Evolutionary conservation across 2,797 vertebrate species (phyloP).

Genomic region (Gadopsis bispinosus): DNA sequence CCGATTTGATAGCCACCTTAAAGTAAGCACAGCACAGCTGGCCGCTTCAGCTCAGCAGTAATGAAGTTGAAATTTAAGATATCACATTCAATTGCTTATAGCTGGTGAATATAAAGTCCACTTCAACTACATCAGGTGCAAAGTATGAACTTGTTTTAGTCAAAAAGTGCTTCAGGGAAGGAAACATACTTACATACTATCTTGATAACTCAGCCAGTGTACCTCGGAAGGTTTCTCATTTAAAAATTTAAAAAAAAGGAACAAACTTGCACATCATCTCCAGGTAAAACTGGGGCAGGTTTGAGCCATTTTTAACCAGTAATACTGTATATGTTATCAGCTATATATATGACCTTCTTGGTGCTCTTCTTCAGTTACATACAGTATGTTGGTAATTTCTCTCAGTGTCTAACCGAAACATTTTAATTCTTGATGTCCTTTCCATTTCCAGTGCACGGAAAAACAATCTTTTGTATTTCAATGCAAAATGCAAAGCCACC

Average conservation of each 20-base stretch:
- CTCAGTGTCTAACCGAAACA: slow-evolving; percentile 13
- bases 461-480: slow-evolving; percentile 40
- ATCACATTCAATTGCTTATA: slow-evolving; percentile 49
- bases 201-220: slow-evolving; percentile 31
- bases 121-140: slow-evolving; percentile 36
- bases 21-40: not conserved
- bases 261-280: slow-evolving; percentile 29
- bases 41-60: slow-evolving; percentile 40
- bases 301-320: slow-evolving; percentile 16
- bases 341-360: not conserved
- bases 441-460: slow-evolving; percentile 15
- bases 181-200: slow-evolving; percentile 18
- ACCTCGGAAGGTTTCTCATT: slow-evolving; percentile 20
- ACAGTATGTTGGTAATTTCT: slow-evolving; percentile 12
- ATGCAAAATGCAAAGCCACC: slow-evolving; percentile 43
- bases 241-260: slow-evolving; percentile 2
- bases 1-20: not conserved
- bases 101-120: slow-evolving; percentile 36
- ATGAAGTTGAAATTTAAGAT: slow-evolving; percentile 27
- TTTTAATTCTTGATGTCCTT: slow-evolving; percentile 10
- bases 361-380: slow-evolving; percentile 28
- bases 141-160: slow-evolving; percentile 31
- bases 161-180: slow-evolving; percentile 70
- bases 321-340: slow-evolving; percentile 3
- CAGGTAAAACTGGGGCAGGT: slow-evolving; percentile 40